A percentile compares a stretch with the other conserved stretches of the same genome.
These are phyloP conservation scores for Lutjanus argentimaculatus DNA, from an alignment of 2,797 vertebrate genomes.

Conservation along the genomic window DNA sequence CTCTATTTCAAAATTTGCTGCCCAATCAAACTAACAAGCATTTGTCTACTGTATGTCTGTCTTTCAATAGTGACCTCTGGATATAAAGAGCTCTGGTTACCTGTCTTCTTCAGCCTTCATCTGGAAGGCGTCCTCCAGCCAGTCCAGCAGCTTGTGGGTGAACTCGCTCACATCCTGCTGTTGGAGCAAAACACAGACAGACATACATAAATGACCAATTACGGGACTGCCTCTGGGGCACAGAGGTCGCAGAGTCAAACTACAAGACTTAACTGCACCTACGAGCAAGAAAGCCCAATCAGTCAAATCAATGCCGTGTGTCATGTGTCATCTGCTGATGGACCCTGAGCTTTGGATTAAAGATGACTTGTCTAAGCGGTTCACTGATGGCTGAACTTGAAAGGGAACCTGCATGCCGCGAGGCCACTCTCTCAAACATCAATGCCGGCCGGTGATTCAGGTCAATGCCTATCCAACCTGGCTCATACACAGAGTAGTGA, in stretches of 20 bases:
- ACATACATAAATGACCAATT: slow-evolving; percentile 21
- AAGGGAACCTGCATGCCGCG: slow-evolving; percentile 25
- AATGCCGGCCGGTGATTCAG: slow-evolving; percentile 61
- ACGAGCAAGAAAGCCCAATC: slow-evolving; percentile 33
- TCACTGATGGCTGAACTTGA: slow-evolving; percentile 48
- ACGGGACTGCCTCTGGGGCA: slow-evolving; percentile 1
- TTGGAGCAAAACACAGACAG: slow-evolving; percentile 58
- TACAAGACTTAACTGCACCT: slow-evolving; percentile 20
- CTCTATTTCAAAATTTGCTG: background rate
- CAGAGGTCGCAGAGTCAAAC: slow-evolving; percentile 31
- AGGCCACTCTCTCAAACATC: slow-evolving; percentile 54
- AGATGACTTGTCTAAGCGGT: slow-evolving; percentile 9
- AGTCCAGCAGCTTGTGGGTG: slow-evolving; percentile 98
- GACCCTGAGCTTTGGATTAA: slow-evolving; percentile 15
- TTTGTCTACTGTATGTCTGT: background rate
- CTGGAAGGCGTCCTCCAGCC: slow-evolving; percentile 99
- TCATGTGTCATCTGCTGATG: slow-evolving; percentile 39
- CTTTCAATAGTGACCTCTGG: background rate
- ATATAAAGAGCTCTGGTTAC: slow-evolving; percentile 79
- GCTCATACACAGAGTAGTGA: slow-evolving; percentile 49
- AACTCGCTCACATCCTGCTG: slow-evolving; percentile 99
- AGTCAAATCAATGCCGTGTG: slow-evolving; percentile 36
- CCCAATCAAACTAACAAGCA: background rate
- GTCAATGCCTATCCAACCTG: slow-evolving; percentile 62
- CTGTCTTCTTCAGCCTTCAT: slow-evolving; percentile 98